Conservation (phyloP, 2,888 invertebrate genomes). For the Hyalella azteca region DNA sequence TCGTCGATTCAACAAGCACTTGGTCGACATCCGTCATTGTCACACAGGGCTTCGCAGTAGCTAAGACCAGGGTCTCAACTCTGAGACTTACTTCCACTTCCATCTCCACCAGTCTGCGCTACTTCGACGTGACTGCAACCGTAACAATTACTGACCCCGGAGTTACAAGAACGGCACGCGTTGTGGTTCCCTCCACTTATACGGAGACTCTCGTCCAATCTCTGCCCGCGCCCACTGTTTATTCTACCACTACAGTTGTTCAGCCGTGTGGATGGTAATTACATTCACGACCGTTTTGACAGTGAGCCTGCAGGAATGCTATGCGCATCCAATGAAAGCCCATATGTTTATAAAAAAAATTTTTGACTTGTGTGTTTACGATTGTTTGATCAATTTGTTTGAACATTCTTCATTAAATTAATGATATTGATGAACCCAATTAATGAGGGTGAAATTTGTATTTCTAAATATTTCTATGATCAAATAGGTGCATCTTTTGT, state of each 20-base stretch:
- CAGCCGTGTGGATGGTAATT: not conserved
- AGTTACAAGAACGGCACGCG: not conserved
- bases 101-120: conserved; percentile 1
- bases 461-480: not conserved
- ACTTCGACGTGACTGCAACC: not conserved
- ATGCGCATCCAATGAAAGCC: not conserved
- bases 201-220: not conserved
- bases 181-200: not conserved
- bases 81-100: not conserved
- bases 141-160: not conserved
- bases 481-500: too few relatives aligned
- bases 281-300: not conserved
- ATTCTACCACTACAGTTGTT: not conserved
- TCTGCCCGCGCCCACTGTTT: not conserved
- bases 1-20: not conserved
- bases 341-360: not conserved
- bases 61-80: not conserved
- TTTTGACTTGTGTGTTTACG: not conserved
- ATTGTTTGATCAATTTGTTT: not conserved
- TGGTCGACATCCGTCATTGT: not conserved
- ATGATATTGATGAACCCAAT: not conserved
- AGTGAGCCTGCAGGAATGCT: not conserved
- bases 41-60: not conserved
- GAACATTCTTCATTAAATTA: not conserved
- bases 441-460: not conserved